Base-by-base conservation (phyloP, 2,888 invertebrate genomes). In the Frankliniella fusca region DNA sequence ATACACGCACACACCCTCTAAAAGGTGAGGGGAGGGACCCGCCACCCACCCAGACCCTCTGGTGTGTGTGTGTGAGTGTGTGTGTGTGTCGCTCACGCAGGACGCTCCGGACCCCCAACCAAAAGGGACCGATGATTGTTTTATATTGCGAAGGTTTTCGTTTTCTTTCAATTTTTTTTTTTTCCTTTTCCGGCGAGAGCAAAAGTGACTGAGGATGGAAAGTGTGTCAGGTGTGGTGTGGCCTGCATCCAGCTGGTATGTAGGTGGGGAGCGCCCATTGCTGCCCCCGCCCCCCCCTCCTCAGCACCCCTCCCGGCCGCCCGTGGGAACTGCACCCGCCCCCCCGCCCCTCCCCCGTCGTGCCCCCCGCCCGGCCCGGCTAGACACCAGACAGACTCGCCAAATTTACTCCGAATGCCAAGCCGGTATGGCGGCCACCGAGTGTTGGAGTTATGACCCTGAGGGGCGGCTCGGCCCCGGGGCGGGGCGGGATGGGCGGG, bases 191-290 rank as follows among this genome's bases (percentile, higher is more conserved):
- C 70, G 70, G 70, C 70, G 70, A 76, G 70, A 76, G 70, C 70
- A 76, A 76, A 76, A 76, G 70, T 76, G 70, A 76, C 70, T 76
- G 70, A 27, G 70, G 70, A 76, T 76, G 70, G 70, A 76, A 76
- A 76, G 70, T 76, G 70, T 76, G 70, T 76, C 70, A 76, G 70
- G 70, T 76, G 70, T 76, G 23, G 70, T 61, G 61, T 61, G 61
- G 18, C 23, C 70, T 27, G 70, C 70, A 76, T 23, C 70, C 70
- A 76, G 70, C 70, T 76, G 70, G 23, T 76, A 38, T 38, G 38
- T 38, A 27, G 70, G 70, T 76, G 70, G 12, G 70, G 23, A 23
- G 23, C 70, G 23, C 70, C 70, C 70, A 9, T 27, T 27, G 23
- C 70, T 11, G 23, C 27, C 27, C 70, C 70, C 27, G 11, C 3